These are phyloP conservation scores for Etheostoma spectabile DNA, from an alignment of 2,113 vertebrate genomes.

Conservation along the genomic window DNA sequence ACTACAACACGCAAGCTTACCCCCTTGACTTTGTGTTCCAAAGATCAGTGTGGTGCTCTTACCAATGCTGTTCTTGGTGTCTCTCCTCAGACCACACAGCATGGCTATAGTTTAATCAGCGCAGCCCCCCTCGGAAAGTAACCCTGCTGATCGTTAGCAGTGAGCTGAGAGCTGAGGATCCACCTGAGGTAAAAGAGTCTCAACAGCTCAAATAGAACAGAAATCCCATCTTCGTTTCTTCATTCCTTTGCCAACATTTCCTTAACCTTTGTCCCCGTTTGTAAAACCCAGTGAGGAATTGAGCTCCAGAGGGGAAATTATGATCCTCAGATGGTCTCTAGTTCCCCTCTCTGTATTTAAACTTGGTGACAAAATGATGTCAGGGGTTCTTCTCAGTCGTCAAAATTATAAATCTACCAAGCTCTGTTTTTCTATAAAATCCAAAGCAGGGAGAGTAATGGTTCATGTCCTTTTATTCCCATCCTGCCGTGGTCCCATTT, in stretches of 20 bases:
- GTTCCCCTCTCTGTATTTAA: conserved; percentile 18
- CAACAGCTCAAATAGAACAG: conserved; percentile 48
- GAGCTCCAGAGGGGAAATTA: conserved; percentile 30
- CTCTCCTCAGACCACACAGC: conserved; percentile 86
- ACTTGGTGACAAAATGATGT: conserved; percentile 31
- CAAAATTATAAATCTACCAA: conserved; percentile 17
- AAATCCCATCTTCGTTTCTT: conserved; percentile 50
- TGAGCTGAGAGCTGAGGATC: conserved; percentile 37
- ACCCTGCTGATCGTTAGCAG: conserved; percentile 52
- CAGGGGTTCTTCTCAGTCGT: conserved; percentile 26
- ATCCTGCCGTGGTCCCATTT: conserved; percentile 53
- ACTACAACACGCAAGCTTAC: conserved; percentile 25
- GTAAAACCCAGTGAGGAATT: conserved; percentile 11
- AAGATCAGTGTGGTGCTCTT: conserved; percentile 67
- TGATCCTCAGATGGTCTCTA: conserved; percentile 41
- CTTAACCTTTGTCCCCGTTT: conserved; percentile 24
- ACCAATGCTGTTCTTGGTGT: conserved; percentile 82
- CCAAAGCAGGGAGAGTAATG: conserved; percentile 43
- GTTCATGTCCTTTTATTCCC: conserved; percentile 49
- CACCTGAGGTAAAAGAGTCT: conserved; percentile 50
- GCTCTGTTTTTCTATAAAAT: conserved; percentile 45
- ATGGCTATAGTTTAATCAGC: conserved; percentile 72
- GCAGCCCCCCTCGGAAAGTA: conserved; percentile 60
- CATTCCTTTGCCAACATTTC: conserved; percentile 38
- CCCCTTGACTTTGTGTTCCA: conserved; percentile 1